These are phyloP conservation scores for Pseudoatta argentina DNA, from an alignment of 1,140 invertebrate species.

Conservation along the genomic window DNA sequence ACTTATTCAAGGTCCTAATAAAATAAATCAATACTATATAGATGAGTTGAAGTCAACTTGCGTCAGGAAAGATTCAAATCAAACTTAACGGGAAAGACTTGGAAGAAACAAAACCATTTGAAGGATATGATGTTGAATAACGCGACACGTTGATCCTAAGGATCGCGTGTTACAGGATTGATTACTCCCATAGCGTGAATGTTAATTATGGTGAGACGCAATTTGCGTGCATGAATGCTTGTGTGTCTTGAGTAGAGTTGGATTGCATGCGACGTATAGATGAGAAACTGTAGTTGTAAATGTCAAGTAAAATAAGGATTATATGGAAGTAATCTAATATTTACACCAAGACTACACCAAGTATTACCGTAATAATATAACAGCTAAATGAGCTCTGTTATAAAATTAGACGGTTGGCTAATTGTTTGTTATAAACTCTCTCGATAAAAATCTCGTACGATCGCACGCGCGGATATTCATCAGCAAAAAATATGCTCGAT, in stretches of 20 bases:
- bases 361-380: neutral
- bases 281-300: slow-evolving; percentile 3
- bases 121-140: neutral
- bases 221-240: neutral
- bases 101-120: neutral
- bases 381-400: neutral
- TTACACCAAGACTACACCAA: neutral
- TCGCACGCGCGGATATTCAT: neutral
- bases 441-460: neutral
- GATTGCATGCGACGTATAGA: neutral
- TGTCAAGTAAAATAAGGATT: slow-evolving; percentile 17
- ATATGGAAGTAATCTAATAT: neutral
- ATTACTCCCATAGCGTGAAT: neutral
- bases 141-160: neutral
- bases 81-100: neutral
- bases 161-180: neutral
- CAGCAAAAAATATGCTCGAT: neutral
- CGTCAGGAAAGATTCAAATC: neutral
- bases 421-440: neutral
- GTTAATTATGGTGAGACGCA: neutral
- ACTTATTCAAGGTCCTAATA: too few relatives aligned
- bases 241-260: neutral
- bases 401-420: slow-evolving; percentile 12
- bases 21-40: neutral
- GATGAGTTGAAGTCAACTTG: neutral